phyloP scores from a whole-genome alignment of 2,113 vertebrate species.

The Cyanistes caeruleus region DNA sequence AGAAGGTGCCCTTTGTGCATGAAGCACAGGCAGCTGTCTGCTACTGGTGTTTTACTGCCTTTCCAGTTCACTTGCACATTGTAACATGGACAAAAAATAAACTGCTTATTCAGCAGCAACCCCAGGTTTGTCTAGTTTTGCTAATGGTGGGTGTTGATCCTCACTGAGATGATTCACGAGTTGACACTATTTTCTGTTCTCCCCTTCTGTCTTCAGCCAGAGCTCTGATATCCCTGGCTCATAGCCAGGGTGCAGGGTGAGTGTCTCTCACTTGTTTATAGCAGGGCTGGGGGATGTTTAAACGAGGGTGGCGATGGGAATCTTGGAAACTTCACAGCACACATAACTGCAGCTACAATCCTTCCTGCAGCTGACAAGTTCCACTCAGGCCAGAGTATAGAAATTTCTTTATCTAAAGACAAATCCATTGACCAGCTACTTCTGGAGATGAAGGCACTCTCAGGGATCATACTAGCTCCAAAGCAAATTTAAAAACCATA shows the following conservation, averaged over 20 bases:
- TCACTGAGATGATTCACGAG: background rate
- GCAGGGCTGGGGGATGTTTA: conserved; percentile 24
- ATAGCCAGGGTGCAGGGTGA: background rate
- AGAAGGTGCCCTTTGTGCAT: background rate
- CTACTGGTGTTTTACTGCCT: background rate
- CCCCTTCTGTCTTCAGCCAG: background rate
- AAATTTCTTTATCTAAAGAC: background rate
- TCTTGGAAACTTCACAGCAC: conserved; percentile 43
- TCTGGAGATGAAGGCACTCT: background rate
- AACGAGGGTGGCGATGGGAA: background rate
- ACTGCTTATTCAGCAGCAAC: background rate
- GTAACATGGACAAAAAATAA: background rate
- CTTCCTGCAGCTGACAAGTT: background rate
- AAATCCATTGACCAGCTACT: background rate
- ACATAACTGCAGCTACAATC: background rate
- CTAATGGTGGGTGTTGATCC: background rate
- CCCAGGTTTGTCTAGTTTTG: background rate
- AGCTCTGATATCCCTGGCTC: background rate
- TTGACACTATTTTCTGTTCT: conserved; percentile 13
- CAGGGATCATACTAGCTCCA: background rate
- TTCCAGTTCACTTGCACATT: background rate
- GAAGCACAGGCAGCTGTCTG: background rate
- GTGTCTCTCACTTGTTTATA: conserved; percentile 50
- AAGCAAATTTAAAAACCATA: conserved; percentile 1
- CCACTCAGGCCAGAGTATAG: background rate